phyloP scores from a whole-genome alignment of 2,888 invertebrate species.

The Melanostoma mellinum region DNA sequence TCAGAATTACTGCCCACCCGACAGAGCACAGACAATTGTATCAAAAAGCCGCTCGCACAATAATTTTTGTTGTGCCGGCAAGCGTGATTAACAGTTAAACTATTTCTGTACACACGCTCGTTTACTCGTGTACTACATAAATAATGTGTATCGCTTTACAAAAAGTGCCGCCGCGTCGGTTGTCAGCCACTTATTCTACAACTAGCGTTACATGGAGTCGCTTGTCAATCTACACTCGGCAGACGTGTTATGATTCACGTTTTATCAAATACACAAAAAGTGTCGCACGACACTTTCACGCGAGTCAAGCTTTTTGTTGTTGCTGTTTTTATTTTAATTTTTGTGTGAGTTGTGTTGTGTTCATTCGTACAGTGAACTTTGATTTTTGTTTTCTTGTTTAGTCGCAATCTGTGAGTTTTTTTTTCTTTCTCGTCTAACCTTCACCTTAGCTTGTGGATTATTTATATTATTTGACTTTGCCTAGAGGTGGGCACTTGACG shows the following conservation, averaged over 20 bases:
- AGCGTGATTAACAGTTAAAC: constrained; percentile 54
- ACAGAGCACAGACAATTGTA: constrained; percentile 1
- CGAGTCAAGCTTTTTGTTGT: constrained; percentile 49
- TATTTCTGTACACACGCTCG: constrained; percentile 47
- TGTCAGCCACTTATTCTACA: constrained; percentile 21
- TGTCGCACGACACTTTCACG: constrained; percentile 71
- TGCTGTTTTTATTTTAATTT: constrained; percentile 1
- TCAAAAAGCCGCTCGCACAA: constrained; percentile 29
- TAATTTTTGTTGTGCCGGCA: constrained; percentile 58
- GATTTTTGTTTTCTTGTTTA: constrained; percentile 39
- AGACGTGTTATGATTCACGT: constrained; percentile 63
- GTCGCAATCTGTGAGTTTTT: constrained; percentile 2
- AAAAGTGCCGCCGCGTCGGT: constrained; percentile 46
- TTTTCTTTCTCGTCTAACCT: constrained; percentile 39
- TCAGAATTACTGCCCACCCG: constrained; percentile 9
- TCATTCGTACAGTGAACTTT: constrained; percentile 58
- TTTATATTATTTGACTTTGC: constrained; percentile 23
- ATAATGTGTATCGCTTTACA: constrained; percentile 36
- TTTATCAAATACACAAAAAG: constrained; percentile 38
- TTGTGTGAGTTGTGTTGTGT: constrained; percentile 18
- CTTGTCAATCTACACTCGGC: constrained; percentile 51
- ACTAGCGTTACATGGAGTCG: constrained; percentile 49
- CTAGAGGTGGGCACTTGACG: constrained; percentile 28
- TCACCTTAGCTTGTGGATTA: constrained; percentile 53
- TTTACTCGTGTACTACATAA: constrained; percentile 5